Conservation (phyloP, 2,888 invertebrate species). For the Ornithoptera alexandrae region DNA sequence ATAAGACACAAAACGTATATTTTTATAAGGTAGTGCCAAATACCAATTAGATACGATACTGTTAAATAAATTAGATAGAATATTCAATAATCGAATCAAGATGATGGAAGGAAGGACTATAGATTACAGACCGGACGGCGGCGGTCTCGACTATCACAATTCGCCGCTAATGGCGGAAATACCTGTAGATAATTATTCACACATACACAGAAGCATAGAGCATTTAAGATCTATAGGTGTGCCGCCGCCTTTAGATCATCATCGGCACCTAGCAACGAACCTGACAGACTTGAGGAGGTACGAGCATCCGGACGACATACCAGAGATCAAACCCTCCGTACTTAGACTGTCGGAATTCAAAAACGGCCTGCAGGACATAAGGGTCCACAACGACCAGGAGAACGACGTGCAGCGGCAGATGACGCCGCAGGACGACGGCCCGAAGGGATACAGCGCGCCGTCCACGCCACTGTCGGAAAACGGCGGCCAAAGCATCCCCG, state of each 20-base stretch:
- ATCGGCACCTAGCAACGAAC: conserved; percentile 72
- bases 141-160: conserved; percentile 83
- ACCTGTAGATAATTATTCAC: conserved; percentile 83
- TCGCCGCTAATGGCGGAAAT: conserved; percentile 85
- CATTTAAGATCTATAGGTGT: conserved; percentile 82
- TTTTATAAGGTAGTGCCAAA: conserved; percentile 78
- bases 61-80: conserved; percentile 71
- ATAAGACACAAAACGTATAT: conserved; percentile 60
- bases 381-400: conserved; percentile 68
- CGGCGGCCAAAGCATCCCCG: conserved; percentile 70
- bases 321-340: conserved; percentile 76
- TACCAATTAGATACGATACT: conserved; percentile 53
- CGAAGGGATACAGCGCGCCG: conserved; percentile 76
- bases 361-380: conserved; percentile 69
- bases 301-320: conserved; percentile 74
- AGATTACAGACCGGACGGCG: conserved; percentile 79
- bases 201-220: conserved; percentile 83
- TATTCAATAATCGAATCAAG: conserved; percentile 53
- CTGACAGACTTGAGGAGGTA: conserved; percentile 74
- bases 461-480: conserved; percentile 76
- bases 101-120: conserved; percentile 80
- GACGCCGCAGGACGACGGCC: conserved; percentile 73
- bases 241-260: conserved; percentile 70
- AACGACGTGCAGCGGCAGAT: conserved; percentile 70
- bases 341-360: conserved; percentile 75